A percentile compares a stretch with the other conserved stretches of the same genome.
Conservation (phyloP, 2,113 vertebrate genomes). For the Elachura formosa region DNA sequence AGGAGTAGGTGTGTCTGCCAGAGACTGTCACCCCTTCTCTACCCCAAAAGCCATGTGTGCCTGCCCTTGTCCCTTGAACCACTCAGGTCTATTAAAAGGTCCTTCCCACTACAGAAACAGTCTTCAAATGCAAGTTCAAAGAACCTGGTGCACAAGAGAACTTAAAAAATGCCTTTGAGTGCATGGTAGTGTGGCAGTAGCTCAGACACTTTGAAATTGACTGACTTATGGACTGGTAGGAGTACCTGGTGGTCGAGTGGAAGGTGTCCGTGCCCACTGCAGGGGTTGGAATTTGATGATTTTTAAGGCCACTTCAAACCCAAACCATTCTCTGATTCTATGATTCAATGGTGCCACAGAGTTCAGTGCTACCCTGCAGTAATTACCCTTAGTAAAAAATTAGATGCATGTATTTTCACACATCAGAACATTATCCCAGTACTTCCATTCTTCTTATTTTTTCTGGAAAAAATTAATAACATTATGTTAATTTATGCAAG, state of each 20-base stretch:
- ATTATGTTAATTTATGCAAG: neutral
- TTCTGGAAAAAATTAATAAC: neutral
- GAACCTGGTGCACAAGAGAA: neutral
- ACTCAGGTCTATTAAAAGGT: neutral
- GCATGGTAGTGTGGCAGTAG: neutral
- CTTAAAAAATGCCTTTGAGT: neutral
- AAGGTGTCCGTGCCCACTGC: neutral
- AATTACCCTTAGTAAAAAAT: neutral
- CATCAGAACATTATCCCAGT: neutral
- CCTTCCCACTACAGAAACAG: neutral
- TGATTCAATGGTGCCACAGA: neutral
- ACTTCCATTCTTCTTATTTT: neutral
- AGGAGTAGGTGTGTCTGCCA: neutral
- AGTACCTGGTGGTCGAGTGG: neutral
- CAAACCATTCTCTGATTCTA: neutral
- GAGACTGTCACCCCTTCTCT: neutral
- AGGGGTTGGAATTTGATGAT: neutral
- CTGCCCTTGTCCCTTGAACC: neutral
- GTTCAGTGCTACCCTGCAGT: neutral
- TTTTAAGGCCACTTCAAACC: neutral
- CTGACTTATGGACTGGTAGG: neutral
- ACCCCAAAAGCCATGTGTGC: neutral
- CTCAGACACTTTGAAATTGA: neutral
- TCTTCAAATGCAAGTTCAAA: neutral
- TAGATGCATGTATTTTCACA: neutral